phyloP scores from a whole-genome alignment of 2,113 vertebrate genomes.

The Hymenochirus boettgeri region DNA sequence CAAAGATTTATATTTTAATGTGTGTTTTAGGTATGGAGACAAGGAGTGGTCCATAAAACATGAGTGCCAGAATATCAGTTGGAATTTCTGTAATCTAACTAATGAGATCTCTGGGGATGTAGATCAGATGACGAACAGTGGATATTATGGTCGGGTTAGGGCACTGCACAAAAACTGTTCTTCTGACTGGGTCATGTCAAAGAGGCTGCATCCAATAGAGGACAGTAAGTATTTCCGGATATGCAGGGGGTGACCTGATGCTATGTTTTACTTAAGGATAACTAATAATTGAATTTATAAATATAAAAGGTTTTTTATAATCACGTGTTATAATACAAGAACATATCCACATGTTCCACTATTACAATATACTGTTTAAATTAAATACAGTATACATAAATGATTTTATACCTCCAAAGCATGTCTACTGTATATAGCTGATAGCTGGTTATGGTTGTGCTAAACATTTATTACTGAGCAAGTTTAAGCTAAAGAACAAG shows the following conservation, averaged over 20 bases:
- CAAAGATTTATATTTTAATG: too few relatives aligned
- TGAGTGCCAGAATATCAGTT: slow-evolving; percentile 56
- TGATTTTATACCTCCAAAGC: too few relatives aligned
- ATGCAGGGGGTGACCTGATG: too few relatives aligned
- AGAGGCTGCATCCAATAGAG: slow-evolving; percentile 51
- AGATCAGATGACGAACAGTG: slow-evolving; percentile 29
- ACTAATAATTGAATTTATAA: too few relatives aligned
- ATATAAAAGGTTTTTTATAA: neutral
- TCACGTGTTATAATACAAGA: too few relatives aligned
- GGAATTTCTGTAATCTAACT: slow-evolving; percentile 60
- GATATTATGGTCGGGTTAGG: slow-evolving; percentile 54
- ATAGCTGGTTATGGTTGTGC: too few relatives aligned
- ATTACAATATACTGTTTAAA: neutral
- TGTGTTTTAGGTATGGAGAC: slow-evolving; percentile 64
- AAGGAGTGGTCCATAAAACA: slow-evolving; percentile 54
- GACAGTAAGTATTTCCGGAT: slow-evolving; percentile 60
- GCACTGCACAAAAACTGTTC: slow-evolving; percentile 18
- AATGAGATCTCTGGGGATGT: slow-evolving; percentile 47
- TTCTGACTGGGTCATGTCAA: slow-evolving; percentile 43
- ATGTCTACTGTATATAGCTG: too few relatives aligned
- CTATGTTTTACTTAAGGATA: too few relatives aligned
- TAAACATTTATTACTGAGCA: too few relatives aligned
- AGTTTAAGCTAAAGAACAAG: too few relatives aligned
- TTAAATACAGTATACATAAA: too few relatives aligned
- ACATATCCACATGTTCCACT: neutral